phyloP scores from a whole-genome alignment of 2,888 invertebrate genomes.

The Rhagium mordax region DNA sequence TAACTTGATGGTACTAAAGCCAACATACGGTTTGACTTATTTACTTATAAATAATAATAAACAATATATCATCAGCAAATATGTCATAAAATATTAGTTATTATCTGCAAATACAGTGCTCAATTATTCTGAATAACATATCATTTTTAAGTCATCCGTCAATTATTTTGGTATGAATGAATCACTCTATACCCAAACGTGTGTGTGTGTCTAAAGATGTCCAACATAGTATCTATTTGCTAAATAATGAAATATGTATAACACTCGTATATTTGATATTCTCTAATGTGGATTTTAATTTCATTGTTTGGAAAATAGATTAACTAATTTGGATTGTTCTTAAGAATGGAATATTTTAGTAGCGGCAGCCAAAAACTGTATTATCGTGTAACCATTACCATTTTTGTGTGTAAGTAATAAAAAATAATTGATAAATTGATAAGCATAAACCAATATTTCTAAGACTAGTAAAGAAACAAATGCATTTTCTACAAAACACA shows the following conservation, averaged over 20 bases:
- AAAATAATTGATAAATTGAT: slow-evolving; percentile 15
- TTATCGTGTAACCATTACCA: slow-evolving; percentile 13
- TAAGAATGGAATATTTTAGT: background rate
- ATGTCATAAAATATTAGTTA: too few species aligned
- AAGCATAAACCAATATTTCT: slow-evolving; percentile 19
- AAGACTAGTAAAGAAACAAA: slow-evolving; percentile 17
- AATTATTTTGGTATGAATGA: background rate
- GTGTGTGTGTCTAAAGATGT: background rate
- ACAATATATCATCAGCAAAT: too few species aligned
- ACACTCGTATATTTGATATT: background rate
- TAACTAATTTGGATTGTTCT: background rate
- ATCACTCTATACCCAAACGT: background rate
- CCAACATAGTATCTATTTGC: background rate
- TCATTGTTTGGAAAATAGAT: background rate
- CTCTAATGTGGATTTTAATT: background rate
- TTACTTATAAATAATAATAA: too few species aligned
- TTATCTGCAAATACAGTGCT: too few species aligned
- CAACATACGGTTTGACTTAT: too few species aligned
- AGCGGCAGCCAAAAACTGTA: slow-evolving; percentile 31
- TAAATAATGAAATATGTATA: background rate
- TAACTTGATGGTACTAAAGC: too few species aligned
- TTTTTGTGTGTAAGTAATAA: slow-evolving; percentile 7
- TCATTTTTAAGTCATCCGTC: background rate
- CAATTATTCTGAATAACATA: too few species aligned
- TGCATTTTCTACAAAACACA: slow-evolving; percentile 30